Base-by-base conservation (phyloP, 2,888 invertebrate genomes). In the Cataglyphis rosenhaueri region DNA sequence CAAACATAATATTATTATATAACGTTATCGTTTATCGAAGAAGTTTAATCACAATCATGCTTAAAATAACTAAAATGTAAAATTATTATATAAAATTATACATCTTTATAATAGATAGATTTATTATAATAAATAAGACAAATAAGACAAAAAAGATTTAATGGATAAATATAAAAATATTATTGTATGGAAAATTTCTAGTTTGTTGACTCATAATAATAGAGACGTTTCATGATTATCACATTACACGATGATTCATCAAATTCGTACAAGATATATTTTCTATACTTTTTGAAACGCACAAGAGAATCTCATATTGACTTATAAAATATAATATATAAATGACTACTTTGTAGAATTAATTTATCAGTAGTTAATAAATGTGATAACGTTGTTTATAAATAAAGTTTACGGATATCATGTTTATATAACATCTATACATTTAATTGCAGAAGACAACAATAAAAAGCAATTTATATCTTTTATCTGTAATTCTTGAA, bases 391-490 rank as follows among this genome's bases (percentile, higher is more conserved):
- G 5, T 21, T 44, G 35, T 25, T 41, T n/a, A 38, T n/a, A 41
- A 15, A 29, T 52, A 12, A 38, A 41, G 57, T 21, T 55, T 10
- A 8, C 8, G 18, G 32, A 48, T n/a, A 48, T 48, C n/a, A 8
- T 52, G 4, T 1, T 18, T 38, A 18, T 25, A 52, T 8, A 35
- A 21, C 21, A 21, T 15, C 21, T 25, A 18, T 8, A 38, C 29
- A 41, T 38, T 5, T 21, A 21, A 75, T 66, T 55, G 9, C 32
- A 41, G 32, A 25, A 55, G 21, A 32, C 55, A 25, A 66, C n/a
- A 76, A 76, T 55, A 38, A 76, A 55, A 55, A 55, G n/a, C 32
- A 74, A 82, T 87, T 78, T 57, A n/a, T 4, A 35, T 41, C 15
- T 71, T 52, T 38, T 55, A 81, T 52, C 15, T n/a, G 3, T 29